Percentiles rank a stretch among this genome's conserved stretches.
Evolutionary conservation across 2,888 invertebrate species (phyloP).

Genomic region (Cotesia congregata): DNA sequence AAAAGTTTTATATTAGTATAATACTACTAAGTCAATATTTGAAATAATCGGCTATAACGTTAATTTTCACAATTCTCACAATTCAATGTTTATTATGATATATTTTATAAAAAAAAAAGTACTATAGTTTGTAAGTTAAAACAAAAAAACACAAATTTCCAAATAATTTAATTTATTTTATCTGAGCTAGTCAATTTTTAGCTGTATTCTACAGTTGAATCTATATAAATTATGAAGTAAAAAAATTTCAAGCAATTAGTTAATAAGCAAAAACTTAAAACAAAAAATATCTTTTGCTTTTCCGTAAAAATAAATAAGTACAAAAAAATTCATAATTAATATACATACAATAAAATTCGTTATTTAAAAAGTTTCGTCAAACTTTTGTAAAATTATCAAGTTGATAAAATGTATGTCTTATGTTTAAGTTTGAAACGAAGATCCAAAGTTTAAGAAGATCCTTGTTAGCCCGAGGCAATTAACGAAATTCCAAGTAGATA

Average conservation of each 20-base stretch:
- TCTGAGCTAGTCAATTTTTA: too few species aligned
- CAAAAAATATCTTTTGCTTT: not conserved
- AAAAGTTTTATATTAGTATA: too few species aligned
- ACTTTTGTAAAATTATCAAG: conserved; percentile 20
- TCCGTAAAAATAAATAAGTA: not conserved
- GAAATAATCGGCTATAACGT: too few species aligned
- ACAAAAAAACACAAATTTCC: too few species aligned
- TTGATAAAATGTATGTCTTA: conserved; percentile 9
- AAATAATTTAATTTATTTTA: too few species aligned
- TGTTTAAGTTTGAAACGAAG: conserved; percentile 6
- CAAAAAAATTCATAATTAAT: conserved; percentile 22
- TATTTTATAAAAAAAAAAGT: too few species aligned
- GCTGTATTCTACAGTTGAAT: too few species aligned
- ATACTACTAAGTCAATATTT: too few species aligned
- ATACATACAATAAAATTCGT: not conserved
- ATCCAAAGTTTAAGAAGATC: not conserved
- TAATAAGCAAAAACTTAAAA: not conserved
- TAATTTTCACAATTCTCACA: too few species aligned
- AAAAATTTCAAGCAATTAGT: not conserved
- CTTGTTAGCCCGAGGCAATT: not conserved
- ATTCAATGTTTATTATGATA: too few species aligned
- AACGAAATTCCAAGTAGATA: not conserved
- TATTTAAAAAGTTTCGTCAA: not conserved
- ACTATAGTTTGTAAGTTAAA: too few species aligned
- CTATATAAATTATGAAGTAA: not conserved